Percentiles rank a stretch among this genome's conserved stretches.
Evolutionary conservation across 2,113 vertebrate genomes (phyloP).

Genomic region (Hystrix cristata): DNA sequence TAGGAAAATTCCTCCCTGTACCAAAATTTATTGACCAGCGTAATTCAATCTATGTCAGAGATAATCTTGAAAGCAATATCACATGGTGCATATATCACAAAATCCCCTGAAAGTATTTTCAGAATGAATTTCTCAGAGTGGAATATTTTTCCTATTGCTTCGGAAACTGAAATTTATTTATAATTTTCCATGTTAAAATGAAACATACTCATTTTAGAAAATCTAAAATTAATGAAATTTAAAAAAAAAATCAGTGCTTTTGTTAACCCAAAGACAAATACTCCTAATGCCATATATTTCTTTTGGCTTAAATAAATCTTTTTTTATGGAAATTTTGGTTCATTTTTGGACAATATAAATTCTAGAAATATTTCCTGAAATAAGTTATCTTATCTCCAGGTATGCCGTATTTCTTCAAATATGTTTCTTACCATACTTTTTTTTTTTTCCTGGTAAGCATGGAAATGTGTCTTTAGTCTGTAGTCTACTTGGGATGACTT

Average conservation of each 20-base stretch:
- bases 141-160: neutral
- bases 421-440: constrained; percentile 11
- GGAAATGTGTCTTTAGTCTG: neutral
- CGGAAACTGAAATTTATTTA: neutral
- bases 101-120: constrained; percentile 4
- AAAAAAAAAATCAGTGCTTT: neutral
- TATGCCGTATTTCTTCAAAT: neutral
- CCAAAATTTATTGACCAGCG: constrained; percentile 71
- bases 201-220: neutral
- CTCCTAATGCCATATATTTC: neutral
- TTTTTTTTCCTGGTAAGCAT: neutral
- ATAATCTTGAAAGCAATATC: constrained; percentile 63
- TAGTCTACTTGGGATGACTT: neutral
- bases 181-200: neutral
- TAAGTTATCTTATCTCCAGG: neutral
- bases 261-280: neutral
- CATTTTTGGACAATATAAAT: constrained; percentile 31
- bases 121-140: constrained; percentile 3
- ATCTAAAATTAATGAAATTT: neutral
- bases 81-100: constrained; percentile 9
- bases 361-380: constrained; percentile 6
- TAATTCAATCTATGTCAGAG: constrained; percentile 67
- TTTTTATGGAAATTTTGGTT: constrained; percentile 10
- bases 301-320: neutral
- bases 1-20: constrained; percentile 72